Evolutionary conservation across 2,888 invertebrate species (phyloP).

Genomic region (Diachrysia chrysitis): DNA sequence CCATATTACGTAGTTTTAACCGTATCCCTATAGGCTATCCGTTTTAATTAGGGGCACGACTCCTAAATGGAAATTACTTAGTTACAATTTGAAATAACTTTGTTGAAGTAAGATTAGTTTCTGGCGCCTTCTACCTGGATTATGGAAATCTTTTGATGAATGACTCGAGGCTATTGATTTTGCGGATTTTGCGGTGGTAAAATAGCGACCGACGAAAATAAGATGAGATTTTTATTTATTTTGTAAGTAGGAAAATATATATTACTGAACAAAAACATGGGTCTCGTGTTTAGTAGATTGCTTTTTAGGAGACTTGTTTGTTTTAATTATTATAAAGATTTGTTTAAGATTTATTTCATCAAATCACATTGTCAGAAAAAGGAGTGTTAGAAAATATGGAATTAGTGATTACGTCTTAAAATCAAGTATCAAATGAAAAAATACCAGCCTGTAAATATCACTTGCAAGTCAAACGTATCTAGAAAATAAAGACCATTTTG

Average conservation of each 20-base stretch:
- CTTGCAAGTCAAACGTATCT: too few species aligned
- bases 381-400: too few species aligned
- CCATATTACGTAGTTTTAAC: conserved; percentile 40
- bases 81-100: conserved; percentile 50
- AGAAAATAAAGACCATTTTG: not conserved
- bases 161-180: not conserved
- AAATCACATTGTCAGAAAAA: too few species aligned
- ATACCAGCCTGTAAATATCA: too few species aligned
- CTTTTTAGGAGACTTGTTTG: too few species aligned
- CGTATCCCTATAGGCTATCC: conserved; percentile 44
- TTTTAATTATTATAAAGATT: too few species aligned
- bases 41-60: conserved; percentile 54
- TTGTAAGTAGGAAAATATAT: not conserved
- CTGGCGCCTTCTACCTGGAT: conserved; percentile 35
- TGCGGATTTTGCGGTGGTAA: not conserved
- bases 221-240: not conserved
- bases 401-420: too few species aligned
- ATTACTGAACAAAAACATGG: too few species aligned
- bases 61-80: conserved; percentile 50
- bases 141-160: conserved; percentile 22
- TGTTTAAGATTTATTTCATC: too few species aligned
- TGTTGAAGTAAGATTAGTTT: conserved; percentile 48
- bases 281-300: too few species aligned
- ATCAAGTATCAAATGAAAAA: too few species aligned
- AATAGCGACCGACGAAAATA: not conserved